A percentile compares a stretch with the other conserved stretches of the same genome.
phyloP scores from a whole-genome alignment of 2,888 invertebrate genomes.

The Muschampia plurimacula region DNA sequence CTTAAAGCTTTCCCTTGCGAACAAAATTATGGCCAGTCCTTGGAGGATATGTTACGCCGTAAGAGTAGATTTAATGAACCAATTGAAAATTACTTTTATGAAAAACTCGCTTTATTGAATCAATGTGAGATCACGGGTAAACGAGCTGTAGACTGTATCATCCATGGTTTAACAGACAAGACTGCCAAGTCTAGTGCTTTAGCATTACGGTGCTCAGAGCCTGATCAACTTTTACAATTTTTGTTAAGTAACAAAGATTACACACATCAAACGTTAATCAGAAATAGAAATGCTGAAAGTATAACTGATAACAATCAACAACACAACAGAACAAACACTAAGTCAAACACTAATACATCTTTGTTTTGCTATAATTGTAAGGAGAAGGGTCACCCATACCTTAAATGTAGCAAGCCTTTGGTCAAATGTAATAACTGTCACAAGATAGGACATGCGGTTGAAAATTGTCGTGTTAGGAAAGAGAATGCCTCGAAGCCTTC shows the following conservation, averaged over 20 bases:
- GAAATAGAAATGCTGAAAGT: not conserved
- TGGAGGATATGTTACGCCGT: not conserved
- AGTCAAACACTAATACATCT: not conserved
- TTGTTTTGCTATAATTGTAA: not conserved
- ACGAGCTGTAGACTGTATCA: not conserved
- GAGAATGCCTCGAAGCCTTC: not conserved
- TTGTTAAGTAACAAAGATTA: not conserved
- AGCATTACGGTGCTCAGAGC: not conserved
- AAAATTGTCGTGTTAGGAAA: not conserved
- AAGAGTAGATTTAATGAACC: not conserved
- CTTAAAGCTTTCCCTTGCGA: not conserved
- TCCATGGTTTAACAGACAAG: not conserved
- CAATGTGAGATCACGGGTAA: not conserved
- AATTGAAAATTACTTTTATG: conserved; percentile 7
- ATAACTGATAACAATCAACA: not conserved
- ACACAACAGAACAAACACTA: not conserved
- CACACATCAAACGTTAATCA: not conserved
- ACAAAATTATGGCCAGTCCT: conserved; percentile 3
- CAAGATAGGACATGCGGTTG: not conserved
- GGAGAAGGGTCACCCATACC: not conserved
- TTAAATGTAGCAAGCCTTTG: not conserved
- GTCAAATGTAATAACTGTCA: not conserved
- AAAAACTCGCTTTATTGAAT: not conserved
- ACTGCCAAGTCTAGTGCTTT: not conserved
- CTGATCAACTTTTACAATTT: not conserved